A percentile compares a stretch with the other conserved stretches of the same genome.
phyloP scores from a whole-genome alignment of 2,113 vertebrate species.

The Oreochromis spilurus region DNA sequence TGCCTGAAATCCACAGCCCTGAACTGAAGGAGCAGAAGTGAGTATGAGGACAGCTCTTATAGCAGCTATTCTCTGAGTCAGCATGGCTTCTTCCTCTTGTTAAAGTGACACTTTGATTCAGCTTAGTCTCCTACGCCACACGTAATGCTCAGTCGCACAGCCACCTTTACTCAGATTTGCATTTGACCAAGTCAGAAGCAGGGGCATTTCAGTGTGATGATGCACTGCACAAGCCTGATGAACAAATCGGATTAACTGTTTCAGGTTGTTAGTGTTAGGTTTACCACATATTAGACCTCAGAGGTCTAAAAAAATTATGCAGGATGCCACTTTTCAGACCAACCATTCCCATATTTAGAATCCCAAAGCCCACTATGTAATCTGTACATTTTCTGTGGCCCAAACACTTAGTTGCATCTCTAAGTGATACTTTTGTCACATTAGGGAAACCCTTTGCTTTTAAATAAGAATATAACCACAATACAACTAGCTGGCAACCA shows the following conservation, averaged over 20 bases:
- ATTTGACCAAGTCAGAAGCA: not conserved
- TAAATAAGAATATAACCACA: not conserved
- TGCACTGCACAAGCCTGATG: not conserved
- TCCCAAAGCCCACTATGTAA: not conserved
- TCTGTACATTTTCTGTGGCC: not conserved
- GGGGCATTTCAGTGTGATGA: not conserved
- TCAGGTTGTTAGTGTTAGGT: not conserved
- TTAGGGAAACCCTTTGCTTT: not conserved
- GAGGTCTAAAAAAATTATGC: accelerated
- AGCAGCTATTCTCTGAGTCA: not conserved
- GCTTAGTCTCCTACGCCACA: not conserved
- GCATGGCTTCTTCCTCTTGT: not conserved
- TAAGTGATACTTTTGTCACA: not conserved
- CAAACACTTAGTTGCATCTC: not conserved
- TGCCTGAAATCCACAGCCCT: slow-evolving; percentile 74
- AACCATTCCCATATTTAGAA: not conserved
- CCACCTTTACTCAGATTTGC: not conserved
- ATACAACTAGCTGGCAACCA: accelerated
- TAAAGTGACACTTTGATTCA: not conserved
- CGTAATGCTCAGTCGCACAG: not conserved
- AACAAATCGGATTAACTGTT: not conserved
- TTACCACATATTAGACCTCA: not conserved
- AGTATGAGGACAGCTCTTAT: slow-evolving; percentile 33
- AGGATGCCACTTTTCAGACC: not conserved
- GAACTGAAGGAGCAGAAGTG: slow-evolving; percentile 75